Conservation (phyloP, 2,113 vertebrate genomes). For the Gulo gulo region DNA sequence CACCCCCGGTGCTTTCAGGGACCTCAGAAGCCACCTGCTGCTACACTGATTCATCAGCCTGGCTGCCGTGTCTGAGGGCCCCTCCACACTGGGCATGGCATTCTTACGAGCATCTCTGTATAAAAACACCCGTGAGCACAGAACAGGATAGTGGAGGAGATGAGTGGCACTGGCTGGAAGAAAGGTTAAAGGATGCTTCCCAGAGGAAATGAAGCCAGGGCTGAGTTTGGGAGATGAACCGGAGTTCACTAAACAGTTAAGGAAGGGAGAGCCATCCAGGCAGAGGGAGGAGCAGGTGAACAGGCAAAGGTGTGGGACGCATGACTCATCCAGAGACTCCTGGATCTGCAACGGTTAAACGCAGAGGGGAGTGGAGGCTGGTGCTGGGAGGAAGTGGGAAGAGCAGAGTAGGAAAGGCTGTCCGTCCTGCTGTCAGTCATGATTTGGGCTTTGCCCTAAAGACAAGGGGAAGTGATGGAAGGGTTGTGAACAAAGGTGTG, state of each 20-base stretch:
- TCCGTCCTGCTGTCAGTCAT: not conserved
- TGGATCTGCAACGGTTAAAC: not conserved
- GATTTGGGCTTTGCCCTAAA: not conserved
- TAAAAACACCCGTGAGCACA: not conserved
- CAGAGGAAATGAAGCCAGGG: not conserved
- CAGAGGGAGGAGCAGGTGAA: not conserved
- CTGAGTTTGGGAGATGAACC: not conserved
- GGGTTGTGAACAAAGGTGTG: not conserved
- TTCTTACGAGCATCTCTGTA: not conserved
- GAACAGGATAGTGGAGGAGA: not conserved
- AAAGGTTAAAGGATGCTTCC: not conserved
- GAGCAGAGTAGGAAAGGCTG: not conserved
- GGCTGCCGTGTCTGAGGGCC: accelerated
- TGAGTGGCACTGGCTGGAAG: not conserved
- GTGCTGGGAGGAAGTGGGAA: accelerated
- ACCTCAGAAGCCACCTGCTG: not conserved
- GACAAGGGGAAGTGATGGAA: not conserved
- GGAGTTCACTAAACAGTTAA: not conserved
- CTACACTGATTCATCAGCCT: not conserved
- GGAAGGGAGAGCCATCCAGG: not conserved
- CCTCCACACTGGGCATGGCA: accelerated
- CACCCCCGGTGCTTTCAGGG: not conserved
- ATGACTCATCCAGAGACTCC: not conserved
- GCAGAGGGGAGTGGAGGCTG: not conserved
- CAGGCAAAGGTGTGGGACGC: accelerated